phyloP scores from a whole-genome alignment of 1,140 invertebrate species.

The Thaumatotibia leucotreta region DNA sequence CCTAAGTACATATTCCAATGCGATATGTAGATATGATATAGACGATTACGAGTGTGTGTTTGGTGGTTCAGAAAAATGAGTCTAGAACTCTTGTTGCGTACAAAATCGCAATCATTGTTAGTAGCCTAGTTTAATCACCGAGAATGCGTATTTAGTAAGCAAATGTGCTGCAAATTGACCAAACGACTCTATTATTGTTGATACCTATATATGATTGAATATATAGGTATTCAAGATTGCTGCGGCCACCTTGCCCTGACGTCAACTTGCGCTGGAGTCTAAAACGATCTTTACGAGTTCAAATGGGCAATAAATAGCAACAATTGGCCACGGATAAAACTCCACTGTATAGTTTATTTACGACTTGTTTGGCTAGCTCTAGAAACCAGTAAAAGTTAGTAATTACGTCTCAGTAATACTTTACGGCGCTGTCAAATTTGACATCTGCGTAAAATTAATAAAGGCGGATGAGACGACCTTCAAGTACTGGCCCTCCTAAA shows the following conservation, averaged over 20 bases:
- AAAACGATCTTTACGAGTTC: conserved; percentile 12
- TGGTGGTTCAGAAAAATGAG: no score
- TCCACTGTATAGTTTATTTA: background rate
- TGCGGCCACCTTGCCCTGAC: background rate
- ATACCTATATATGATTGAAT: background rate
- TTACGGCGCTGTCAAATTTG: background rate
- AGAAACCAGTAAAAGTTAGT: background rate
- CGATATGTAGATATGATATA: no score
- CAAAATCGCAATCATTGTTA: no score
- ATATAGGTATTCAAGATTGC: background rate
- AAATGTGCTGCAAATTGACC: background rate
- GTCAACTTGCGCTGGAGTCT: conserved; percentile 2
- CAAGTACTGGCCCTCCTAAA: no score
- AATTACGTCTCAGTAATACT: background rate
- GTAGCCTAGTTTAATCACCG: no score
- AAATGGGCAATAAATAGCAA: conserved; percentile 10
- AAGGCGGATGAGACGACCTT: no score
- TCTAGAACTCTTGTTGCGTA: no score
- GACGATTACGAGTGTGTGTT: no score
- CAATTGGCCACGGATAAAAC: background rate
- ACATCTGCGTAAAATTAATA: background rate
- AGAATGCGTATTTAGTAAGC: no score
- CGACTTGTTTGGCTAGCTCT: background rate
- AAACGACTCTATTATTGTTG: background rate
- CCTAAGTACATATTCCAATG: no score